These are phyloP conservation scores for Lerista edwardsae DNA, from an alignment of 2,797 vertebrate genomes.

Conservation along the genomic window DNA sequence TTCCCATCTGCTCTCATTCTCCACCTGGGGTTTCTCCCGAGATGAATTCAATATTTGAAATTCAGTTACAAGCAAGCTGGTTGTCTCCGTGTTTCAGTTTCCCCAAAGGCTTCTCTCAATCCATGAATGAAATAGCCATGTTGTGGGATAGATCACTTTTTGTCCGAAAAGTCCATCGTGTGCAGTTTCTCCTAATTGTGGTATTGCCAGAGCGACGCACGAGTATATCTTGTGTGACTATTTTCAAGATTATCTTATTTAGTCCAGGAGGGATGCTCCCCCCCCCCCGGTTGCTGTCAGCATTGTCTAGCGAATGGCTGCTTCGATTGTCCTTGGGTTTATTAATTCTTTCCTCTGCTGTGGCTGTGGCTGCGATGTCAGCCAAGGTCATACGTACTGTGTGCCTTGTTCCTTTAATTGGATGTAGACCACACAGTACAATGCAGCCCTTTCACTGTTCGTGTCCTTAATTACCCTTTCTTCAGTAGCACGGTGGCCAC, in stretches of 20 bases:
- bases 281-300: slow-evolving; percentile 51
- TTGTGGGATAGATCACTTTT: slow-evolving; percentile 29
- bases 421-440: slow-evolving; percentile 28
- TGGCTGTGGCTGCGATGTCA: not conserved
- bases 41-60: slow-evolving; percentile 11
- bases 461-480: slow-evolving; percentile 3
- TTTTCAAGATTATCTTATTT: slow-evolving; percentile 65
- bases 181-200: slow-evolving; percentile 52
- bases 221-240: slow-evolving; percentile 60
- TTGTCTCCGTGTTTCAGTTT: not conserved
- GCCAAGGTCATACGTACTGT: slow-evolving; percentile 46
- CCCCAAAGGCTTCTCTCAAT: not conserved
- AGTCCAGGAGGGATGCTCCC: slow-evolving; percentile 28
- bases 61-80: not conserved
- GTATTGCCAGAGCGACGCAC: slow-evolving; percentile 21
- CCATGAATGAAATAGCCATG: not conserved
- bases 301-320: slow-evolving; percentile 45
- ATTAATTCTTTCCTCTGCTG: slow-evolving; percentile 55
- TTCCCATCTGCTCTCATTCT: not conserved
- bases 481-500: not conserved
- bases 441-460: not conserved
- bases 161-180: slow-evolving; percentile 36
- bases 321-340: slow-evolving; percentile 61
- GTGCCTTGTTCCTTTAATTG: slow-evolving; percentile 49
- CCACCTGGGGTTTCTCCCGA: not conserved